Evolutionary conservation across 2,888 invertebrate species (phyloP).

Genomic region (Brachypalpus laphriformis): DNA sequence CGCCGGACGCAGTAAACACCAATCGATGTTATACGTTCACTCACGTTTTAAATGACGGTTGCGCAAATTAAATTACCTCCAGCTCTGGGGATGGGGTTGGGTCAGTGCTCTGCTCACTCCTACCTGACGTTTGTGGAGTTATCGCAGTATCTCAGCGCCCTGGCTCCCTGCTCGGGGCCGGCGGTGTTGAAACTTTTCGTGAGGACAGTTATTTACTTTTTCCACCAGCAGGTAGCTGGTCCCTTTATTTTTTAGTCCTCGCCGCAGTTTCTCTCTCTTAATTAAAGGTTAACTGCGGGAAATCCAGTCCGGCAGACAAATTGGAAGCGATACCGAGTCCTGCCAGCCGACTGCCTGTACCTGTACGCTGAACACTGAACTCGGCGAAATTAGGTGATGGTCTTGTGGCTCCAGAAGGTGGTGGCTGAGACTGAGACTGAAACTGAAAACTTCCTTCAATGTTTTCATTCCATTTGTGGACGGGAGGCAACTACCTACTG

Average conservation of each 20-base stretch:
- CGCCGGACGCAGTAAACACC: constrained; percentile 27
- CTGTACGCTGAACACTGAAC: constrained; percentile 7
- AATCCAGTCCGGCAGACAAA: constrained; percentile 69
- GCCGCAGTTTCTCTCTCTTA: constrained; percentile 68
- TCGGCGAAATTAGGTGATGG: constrained; percentile 57
- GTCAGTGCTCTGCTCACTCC: constrained; percentile 1
- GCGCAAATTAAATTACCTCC: constrained; percentile 68
- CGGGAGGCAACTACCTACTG: constrained; percentile 14
- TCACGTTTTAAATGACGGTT: constrained; percentile 65
- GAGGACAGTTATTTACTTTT: constrained; percentile 71
- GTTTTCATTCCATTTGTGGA: constrained; percentile 47
- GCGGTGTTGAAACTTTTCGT: constrained; percentile 58
- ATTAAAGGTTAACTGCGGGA: constrained; percentile 73
- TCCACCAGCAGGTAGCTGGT: constrained; percentile 11
- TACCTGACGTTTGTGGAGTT: constrained; percentile 14
- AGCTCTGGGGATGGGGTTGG: background rate
- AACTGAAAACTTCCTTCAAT: constrained; percentile 30
- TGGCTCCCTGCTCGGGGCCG: constrained; percentile 20
- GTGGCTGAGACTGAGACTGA: constrained; percentile 27
- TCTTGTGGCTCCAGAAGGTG: constrained; percentile 42
- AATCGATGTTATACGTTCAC: constrained; percentile 56
- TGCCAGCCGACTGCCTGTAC: constrained; percentile 27
- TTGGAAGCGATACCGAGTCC: constrained; percentile 56
- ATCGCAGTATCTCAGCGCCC: constrained; percentile 19
- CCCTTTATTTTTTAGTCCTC: constrained; percentile 47